These are phyloP conservation scores for Polietes domitor DNA, from an alignment of 2,888 invertebrate species.

Conservation along the genomic window DNA sequence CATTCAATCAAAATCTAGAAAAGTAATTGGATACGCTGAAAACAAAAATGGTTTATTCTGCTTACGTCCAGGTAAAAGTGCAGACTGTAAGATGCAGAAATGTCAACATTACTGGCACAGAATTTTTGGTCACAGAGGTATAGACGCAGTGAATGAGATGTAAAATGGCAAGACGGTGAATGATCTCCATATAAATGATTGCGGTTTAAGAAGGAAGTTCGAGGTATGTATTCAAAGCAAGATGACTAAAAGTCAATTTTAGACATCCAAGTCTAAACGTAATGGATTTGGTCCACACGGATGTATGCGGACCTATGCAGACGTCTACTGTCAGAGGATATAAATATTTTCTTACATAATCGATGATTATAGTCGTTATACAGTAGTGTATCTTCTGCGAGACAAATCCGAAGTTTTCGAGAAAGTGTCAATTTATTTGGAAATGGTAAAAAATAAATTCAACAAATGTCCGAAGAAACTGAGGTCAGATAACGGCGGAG, in stretches of 20 bases:
- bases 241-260: neutral
- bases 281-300: neutral
- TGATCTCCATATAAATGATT: neutral
- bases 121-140: neutral
- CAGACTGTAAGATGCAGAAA: too few relatives aligned
- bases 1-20: neutral
- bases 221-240: neutral
- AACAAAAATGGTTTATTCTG: too few relatives aligned
- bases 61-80: too few relatives aligned
- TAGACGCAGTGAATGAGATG: neutral
- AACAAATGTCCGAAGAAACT: neutral
- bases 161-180: neutral
- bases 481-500: neutral
- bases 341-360: neutral
- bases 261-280: neutral
- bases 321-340: neutral
- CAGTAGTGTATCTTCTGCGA: neutral
- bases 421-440: neutral
- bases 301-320: neutral
- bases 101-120: too few relatives aligned
- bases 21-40: too few relatives aligned
- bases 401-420: neutral
- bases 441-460: neutral
- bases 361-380: neutral
- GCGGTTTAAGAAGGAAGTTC: neutral